A percentile compares a stretch with the other conserved stretches of the same genome.
phyloP scores from a whole-genome alignment of 1,140 invertebrate genomes.

The Arion vulgaris region DNA sequence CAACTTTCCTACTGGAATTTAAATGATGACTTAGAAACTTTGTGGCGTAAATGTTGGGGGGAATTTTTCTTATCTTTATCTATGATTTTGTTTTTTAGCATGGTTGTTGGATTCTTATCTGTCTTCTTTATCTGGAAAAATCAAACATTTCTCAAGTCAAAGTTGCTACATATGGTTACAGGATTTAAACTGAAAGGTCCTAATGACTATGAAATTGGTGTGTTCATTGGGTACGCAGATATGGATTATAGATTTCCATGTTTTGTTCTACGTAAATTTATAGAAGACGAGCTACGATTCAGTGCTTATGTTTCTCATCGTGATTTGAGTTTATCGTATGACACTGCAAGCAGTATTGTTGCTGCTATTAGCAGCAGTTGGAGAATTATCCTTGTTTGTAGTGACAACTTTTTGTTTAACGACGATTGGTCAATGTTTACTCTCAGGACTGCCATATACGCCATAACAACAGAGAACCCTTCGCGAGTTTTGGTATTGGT shows the following conservation, averaged over 20 bases:
- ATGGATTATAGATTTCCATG: slow-evolving; percentile 19
- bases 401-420: slow-evolving; percentile 2
- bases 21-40: neutral
- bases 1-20: neutral
- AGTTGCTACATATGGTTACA: neutral
- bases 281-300: neutral
- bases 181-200: neutral
- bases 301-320: slow-evolving; percentile 4
- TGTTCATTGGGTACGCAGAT: slow-evolving; percentile 14
- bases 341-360: slow-evolving; percentile 3
- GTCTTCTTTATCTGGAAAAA: slow-evolving; percentile 4
- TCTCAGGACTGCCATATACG: neutral
- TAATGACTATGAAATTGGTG: neutral
- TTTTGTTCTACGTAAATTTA: neutral
- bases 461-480: neutral
- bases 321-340: neutral
- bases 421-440: slow-evolving; percentile 20
- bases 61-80: neutral
- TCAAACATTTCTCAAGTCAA: neutral
- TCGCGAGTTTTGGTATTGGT: neutral
- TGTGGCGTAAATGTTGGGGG: slow-evolving; percentile 14
- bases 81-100: neutral
- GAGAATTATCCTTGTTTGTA: slow-evolving; percentile 4
- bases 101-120: neutral
- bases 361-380: slow-evolving; percentile 16